Conservation (phyloP, 1,140 invertebrate species). For the Scaptomyza pallida region DNA sequence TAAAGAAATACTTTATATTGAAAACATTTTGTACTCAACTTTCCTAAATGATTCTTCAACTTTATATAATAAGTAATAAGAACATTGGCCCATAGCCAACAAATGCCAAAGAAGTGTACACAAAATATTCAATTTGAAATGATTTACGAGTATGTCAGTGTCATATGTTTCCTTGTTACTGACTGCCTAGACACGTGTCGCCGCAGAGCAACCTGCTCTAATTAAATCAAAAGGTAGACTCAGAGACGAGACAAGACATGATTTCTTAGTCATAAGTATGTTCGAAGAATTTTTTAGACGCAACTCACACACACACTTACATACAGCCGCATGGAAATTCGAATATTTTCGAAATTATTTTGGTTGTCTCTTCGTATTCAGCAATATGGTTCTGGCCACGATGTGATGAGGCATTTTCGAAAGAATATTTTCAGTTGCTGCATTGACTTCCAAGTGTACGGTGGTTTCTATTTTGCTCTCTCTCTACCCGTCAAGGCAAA, state of each 20-base stretch:
- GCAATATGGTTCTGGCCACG: conserved; percentile 39
- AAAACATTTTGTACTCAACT: too few relatives aligned
- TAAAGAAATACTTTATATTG: too few relatives aligned
- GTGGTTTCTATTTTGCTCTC: conserved; percentile 25
- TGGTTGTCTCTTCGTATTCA: conserved; percentile 57
- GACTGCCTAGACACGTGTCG: conserved; percentile 60
- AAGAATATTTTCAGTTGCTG: conserved; percentile 75
- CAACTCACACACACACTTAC: conserved; percentile 48
- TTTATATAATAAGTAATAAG: too few relatives aligned
- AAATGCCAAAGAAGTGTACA: too few relatives aligned
- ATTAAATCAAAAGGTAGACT: conserved; percentile 55
- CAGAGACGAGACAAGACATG: conserved; percentile 36
- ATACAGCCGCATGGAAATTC: conserved; percentile 65
- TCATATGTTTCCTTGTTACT: conserved; percentile 1
- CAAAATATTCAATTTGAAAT: too few relatives aligned
- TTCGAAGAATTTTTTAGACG: conserved; percentile 43
- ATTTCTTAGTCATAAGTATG: neutral
- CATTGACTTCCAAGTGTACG: conserved; percentile 76
- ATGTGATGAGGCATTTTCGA: conserved; percentile 60
- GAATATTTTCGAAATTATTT: conserved; percentile 48
- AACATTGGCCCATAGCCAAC: too few relatives aligned
- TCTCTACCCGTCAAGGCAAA: conserved; percentile 55
- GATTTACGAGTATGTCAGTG: conserved; percentile 42
- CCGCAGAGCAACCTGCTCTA: conserved; percentile 36
- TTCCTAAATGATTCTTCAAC: too few relatives aligned